These are phyloP conservation scores for Phaetusa simplex DNA, from an alignment of 2,113 vertebrate species.

Conservation along the genomic window DNA sequence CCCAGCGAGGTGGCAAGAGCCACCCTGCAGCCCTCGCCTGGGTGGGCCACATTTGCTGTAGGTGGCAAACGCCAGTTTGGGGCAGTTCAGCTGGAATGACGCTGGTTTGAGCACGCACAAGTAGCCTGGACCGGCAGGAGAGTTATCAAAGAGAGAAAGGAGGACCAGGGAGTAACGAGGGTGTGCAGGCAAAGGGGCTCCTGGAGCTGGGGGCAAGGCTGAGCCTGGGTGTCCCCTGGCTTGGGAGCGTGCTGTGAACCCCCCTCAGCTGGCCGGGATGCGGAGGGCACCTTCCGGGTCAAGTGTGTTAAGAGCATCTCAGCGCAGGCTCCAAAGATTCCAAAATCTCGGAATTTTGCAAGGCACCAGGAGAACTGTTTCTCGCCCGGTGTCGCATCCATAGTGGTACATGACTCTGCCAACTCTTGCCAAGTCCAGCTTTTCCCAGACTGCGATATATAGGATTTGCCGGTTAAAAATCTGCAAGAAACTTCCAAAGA, in stretches of 20 bases:
- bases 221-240: background rate
- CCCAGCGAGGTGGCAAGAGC: background rate
- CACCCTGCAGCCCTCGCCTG: background rate
- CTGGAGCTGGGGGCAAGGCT: background rate
- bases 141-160: background rate
- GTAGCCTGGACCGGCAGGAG: background rate
- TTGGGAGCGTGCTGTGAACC: background rate
- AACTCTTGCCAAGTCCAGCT: background rate
- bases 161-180: background rate
- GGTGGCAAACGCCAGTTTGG: background rate
- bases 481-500: conserved; percentile 14
- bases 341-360: background rate
- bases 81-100: background rate
- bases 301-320: background rate
- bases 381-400: rapidly evolving
- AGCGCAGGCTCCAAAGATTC: background rate
- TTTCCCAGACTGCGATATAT: background rate
- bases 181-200: rapidly evolving
- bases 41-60: background rate
- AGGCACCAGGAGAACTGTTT: background rate
- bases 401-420: background rate
- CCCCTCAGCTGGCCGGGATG: rapidly evolving
- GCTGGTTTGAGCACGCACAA: background rate
- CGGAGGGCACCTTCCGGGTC: rapidly evolving
- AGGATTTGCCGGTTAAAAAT: background rate